These are phyloP conservation scores for Lepilemur ruficaudatus DNA, from an alignment of 2,797 vertebrate genomes.

Conservation along the genomic window DNA sequence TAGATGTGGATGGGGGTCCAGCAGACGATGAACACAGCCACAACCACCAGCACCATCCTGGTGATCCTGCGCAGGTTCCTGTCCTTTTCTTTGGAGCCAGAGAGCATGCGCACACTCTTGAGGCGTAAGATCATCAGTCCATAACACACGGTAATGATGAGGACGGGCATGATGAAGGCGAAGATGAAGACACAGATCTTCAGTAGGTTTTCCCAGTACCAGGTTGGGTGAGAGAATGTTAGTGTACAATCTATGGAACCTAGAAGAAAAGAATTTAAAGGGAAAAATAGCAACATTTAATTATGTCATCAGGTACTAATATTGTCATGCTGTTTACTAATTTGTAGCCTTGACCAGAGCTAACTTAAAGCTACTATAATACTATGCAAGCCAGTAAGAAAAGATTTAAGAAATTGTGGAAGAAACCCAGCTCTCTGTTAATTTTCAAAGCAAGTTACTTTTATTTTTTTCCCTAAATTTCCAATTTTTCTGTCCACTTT, in stretches of 20 bases:
- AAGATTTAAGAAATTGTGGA: neutral
- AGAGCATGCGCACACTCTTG: slow-evolving; percentile 98
- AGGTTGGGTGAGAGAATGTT: slow-evolving; percentile 94
- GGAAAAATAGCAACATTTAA: neutral
- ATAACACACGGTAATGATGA: slow-evolving; percentile 98
- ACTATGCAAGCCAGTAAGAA: neutral
- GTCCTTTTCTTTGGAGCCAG: slow-evolving; percentile 98
- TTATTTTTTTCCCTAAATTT: neutral
- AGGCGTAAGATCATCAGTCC: slow-evolving; percentile 98
- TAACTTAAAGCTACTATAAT: neutral
- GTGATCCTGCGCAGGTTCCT: slow-evolving; percentile 97
- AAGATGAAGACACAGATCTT: slow-evolving; percentile 99
- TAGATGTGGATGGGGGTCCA: slow-evolving; percentile 99
- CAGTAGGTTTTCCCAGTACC: slow-evolving; percentile 99
- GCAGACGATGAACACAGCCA: slow-evolving; percentile 97
- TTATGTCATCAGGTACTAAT: neutral
- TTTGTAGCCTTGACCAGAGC: neutral
- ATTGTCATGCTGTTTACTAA: neutral
- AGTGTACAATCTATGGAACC: slow-evolving; percentile 93
- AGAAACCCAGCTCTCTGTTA: neutral
- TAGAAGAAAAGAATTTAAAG: slow-evolving; percentile 73
- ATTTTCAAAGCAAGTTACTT: neutral
- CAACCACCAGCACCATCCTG: slow-evolving; percentile 98
- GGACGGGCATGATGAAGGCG: slow-evolving; percentile 98
- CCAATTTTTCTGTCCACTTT: neutral